Conservation (phyloP, 2,888 invertebrate genomes). For the Metellina segmentata region DNA sequence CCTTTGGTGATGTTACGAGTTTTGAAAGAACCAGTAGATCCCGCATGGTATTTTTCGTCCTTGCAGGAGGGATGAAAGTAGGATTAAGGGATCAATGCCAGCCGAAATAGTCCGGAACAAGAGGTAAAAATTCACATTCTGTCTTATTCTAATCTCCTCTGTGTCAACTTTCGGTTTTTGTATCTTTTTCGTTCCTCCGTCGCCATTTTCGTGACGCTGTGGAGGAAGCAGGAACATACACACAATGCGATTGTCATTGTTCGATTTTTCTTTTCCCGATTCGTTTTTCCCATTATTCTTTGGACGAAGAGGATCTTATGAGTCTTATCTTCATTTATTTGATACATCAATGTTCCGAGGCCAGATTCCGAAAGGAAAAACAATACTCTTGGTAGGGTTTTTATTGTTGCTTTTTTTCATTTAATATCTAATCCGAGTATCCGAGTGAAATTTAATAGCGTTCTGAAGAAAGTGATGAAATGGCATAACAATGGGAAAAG, state of each 20-base stretch:
- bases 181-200: background rate
- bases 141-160: background rate
- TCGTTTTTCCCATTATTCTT: background rate
- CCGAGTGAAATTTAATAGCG: no score
- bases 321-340: background rate
- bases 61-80: background rate
- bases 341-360: background rate
- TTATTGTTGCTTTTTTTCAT: no score
- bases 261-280: background rate
- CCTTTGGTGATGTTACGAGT: background rate
- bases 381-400: background rate
- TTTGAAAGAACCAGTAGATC: background rate
- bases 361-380: background rate
- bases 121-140: background rate
- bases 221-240: background rate
- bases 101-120: slow-evolving; percentile 5
- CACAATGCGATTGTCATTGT: background rate
- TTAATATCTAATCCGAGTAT: no score
- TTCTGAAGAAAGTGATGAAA: no score
- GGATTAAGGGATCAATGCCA: slow-evolving; percentile 13
- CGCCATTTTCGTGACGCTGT: background rate
- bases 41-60: background rate
- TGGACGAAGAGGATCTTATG: background rate
- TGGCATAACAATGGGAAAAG: no score
- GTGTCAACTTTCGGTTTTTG: background rate